Evolutionary conservation across 2,113 vertebrate genomes (phyloP).

Genomic region (Lycocorax pyrrhopterus): DNA sequence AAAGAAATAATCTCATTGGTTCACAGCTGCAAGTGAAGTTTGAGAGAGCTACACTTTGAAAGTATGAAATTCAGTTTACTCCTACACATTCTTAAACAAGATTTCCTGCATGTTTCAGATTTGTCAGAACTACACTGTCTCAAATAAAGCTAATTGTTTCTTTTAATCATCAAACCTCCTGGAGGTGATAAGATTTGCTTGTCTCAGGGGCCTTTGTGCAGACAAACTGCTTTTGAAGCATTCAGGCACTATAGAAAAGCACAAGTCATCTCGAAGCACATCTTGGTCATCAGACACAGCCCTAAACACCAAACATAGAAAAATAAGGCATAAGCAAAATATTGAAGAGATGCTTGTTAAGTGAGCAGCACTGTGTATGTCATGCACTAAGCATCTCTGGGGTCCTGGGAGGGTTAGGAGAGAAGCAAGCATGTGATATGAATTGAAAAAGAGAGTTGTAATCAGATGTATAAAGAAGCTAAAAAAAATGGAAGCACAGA

Average conservation of each 20-base stretch:
- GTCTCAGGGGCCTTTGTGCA: not conserved
- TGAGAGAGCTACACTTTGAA: not conserved
- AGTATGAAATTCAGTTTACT: not conserved
- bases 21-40: not conserved
- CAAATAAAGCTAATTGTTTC: not conserved
- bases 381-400: not conserved
- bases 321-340: not conserved
- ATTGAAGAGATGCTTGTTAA: not conserved
- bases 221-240: not conserved
- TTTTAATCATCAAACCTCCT: not conserved
- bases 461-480: not conserved
- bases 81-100: not conserved
- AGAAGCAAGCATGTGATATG: not conserved
- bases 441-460: not conserved
- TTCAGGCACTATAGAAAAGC: not conserved
- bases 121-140: not conserved
- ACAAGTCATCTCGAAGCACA: not conserved
- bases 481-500: not conserved
- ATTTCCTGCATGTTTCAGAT: not conserved
- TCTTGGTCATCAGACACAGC: not conserved
- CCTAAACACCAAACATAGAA: not conserved
- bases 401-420: not conserved
- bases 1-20: not conserved
- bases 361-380: not conserved
- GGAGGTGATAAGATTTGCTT: not conserved